These are phyloP conservation scores for Blastobasis adustella DNA, from an alignment of 2,888 invertebrate genomes.

Conservation along the genomic window DNA sequence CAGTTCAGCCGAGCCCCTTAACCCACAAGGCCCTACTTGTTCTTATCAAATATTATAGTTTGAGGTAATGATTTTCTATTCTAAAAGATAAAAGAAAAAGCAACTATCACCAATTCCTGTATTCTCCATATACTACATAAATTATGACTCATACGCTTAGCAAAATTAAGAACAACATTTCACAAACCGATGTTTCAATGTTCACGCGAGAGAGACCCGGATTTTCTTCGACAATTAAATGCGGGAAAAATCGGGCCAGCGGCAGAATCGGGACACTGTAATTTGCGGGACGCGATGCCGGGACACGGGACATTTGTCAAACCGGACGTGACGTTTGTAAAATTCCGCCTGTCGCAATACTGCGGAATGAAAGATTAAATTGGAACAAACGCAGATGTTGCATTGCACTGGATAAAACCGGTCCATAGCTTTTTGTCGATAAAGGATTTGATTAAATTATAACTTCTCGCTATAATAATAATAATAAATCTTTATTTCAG, in stretches of 20 bases:
- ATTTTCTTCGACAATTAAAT: constrained; percentile 38
- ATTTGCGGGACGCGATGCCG: constrained; percentile 24
- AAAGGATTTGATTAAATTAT: too few relatives aligned
- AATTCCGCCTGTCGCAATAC: constrained; percentile 51
- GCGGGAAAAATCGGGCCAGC: constrained; percentile 21
- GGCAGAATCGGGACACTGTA: constrained; percentile 14
- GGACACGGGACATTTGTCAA: constrained; percentile 48
- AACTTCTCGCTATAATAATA: too few relatives aligned
- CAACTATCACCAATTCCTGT: too few relatives aligned
- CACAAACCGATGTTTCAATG: background rate
- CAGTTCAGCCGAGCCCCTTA: too few relatives aligned
- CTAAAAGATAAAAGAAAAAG: too few relatives aligned
- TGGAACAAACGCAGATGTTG: constrained; percentile 12
- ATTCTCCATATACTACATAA: too few relatives aligned
- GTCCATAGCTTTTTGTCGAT: too few relatives aligned
- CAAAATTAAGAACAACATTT: background rate
- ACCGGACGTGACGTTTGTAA: constrained; percentile 44
- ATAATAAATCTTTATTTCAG: too few relatives aligned
- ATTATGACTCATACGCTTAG: background rate
- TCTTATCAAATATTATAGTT: too few relatives aligned
- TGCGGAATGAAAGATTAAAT: constrained; percentile 58
- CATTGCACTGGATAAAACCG: too few relatives aligned
- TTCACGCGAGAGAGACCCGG: background rate
- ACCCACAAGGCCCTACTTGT: too few relatives aligned
- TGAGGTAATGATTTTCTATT: too few relatives aligned